Evolutionary conservation across 2,113 vertebrate genomes (phyloP), one percentile per base, ranked within the genome.

Genomic region (Notothenia rossii): DNA sequence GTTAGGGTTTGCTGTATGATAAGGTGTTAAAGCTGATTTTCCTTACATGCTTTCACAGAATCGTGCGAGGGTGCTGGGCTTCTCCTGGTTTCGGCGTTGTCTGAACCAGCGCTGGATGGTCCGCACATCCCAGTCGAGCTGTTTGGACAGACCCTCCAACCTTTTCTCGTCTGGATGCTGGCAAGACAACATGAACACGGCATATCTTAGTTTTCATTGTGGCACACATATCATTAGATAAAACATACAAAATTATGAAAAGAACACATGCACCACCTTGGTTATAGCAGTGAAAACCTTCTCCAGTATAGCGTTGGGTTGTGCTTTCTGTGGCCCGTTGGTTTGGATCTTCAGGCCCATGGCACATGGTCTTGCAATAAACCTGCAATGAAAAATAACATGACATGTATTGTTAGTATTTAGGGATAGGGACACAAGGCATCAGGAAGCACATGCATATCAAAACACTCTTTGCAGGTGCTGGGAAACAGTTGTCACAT

Each of bases 1-100:
- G 4, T 69, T n/a, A 46, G 8, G 20, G 6, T 10, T 7, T 13
- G 4, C 29, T 62, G 9, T 7, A 43, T 48, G 20, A 5, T 43
- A 46, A 7, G 12, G 20, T 48, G 81, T 61, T 49, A 1, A 36
- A 58, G 33, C 17, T 6, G 50, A 22, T 51, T 71, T 43, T 17
- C 77, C 98, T 97, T 94, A 99, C 98, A 98, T 98, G 98, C 98
- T 99, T 86, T 99, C 98, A 78, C 98, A 99, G 95, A 99, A 99
- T 62, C 95, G 96, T 0, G 95, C 96, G 33, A 99, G 96, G 10
- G 96, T 98, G 91, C 98, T 99, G 56, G 98, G 98, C 71, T 99
- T 99, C 92, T 99, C 98, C 92, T 99, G 98, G 93, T 99, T 99
- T 86, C 98, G 96, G 25, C 98, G 96, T 67, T 99, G 98, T 83